These are phyloP conservation scores for Masnerella sp. DNA, from an alignment of 2,888 invertebrate genomes.

Conservation along the genomic window DNA sequence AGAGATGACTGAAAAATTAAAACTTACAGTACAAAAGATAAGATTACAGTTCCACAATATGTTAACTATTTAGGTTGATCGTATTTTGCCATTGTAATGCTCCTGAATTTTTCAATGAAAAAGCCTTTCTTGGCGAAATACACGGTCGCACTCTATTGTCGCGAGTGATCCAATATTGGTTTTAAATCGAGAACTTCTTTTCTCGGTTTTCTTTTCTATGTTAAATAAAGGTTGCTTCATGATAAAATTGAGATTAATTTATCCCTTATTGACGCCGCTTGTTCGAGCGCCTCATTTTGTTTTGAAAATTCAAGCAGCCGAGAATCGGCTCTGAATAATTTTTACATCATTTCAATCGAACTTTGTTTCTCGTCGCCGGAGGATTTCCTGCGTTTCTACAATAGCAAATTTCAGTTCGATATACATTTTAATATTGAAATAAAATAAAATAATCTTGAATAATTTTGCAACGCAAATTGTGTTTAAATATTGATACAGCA, in stretches of 20 bases:
- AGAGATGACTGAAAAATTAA: background rate
- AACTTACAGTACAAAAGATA: slow-evolving; percentile 6
- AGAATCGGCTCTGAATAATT: background rate
- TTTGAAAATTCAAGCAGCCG: slow-evolving; percentile 5
- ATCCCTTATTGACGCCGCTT: slow-evolving; percentile 6
- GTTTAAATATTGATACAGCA: too few species aligned
- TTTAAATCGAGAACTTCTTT: slow-evolving; percentile 33
- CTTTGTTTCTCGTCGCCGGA: too few species aligned
- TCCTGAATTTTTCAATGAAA: slow-evolving; percentile 18
- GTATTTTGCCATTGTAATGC: slow-evolving; percentile 19
- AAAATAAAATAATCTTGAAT: too few species aligned
- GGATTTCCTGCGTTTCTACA: too few species aligned
- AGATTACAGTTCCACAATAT: slow-evolving; percentile 1
- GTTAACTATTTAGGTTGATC: slow-evolving; percentile 25
- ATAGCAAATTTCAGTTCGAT: too few species aligned
- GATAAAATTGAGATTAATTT: slow-evolving; percentile 36
- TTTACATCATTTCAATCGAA: background rate
- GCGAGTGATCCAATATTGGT: slow-evolving; percentile 40
- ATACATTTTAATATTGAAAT: too few species aligned
- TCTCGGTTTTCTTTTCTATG: slow-evolving; percentile 12
- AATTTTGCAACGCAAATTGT: too few species aligned
- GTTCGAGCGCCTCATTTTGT: slow-evolving; percentile 6
- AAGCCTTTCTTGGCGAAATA: slow-evolving; percentile 17
- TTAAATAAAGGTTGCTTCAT: slow-evolving; percentile 26
- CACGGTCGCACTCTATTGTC: slow-evolving; percentile 22